Evolutionary conservation across 2,888 invertebrate genomes (phyloP).

Genomic region (Agriotes lineatus): DNA sequence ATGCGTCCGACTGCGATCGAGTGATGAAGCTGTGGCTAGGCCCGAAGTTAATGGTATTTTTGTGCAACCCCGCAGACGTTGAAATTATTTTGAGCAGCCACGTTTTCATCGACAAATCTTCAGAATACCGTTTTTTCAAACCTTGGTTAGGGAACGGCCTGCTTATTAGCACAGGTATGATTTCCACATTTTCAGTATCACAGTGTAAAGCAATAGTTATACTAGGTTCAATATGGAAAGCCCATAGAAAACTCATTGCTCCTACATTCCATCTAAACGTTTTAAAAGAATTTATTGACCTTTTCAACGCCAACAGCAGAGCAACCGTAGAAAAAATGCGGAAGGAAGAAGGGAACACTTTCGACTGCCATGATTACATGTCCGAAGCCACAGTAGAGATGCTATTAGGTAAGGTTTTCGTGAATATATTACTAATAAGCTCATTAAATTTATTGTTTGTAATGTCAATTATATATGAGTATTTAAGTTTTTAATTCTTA

Average conservation of each 20-base stretch:
- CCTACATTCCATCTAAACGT: slow-evolving; percentile 92
- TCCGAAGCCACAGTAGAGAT: slow-evolving; percentile 88
- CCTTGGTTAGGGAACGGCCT: slow-evolving; percentile 89
- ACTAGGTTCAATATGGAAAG: slow-evolving; percentile 86
- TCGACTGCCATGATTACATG: slow-evolving; percentile 88
- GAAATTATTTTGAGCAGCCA: slow-evolving; percentile 84
- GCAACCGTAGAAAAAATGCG: slow-evolving; percentile 80
- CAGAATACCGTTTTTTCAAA: slow-evolving; percentile 84
- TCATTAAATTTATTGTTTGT: too few relatives aligned
- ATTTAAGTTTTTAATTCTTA: too few relatives aligned
- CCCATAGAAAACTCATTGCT: slow-evolving; percentile 87
- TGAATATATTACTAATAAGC: too few relatives aligned
- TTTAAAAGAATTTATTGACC: slow-evolving; percentile 86
- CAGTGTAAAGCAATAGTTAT: too few relatives aligned
- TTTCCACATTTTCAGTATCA: too few relatives aligned
- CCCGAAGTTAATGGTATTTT: slow-evolving; percentile 79
- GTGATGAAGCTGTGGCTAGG: slow-evolving; percentile 82
- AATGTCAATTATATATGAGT: too few relatives aligned
- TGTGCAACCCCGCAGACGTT: slow-evolving; percentile 82
- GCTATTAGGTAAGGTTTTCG: slow-evolving; percentile 72
- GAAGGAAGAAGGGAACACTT: slow-evolving; percentile 77
- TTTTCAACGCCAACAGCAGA: slow-evolving; percentile 86
- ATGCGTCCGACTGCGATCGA: slow-evolving; percentile 70
- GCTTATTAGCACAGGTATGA: slow-evolving; percentile 81
- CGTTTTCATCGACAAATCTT: slow-evolving; percentile 84